These are phyloP conservation scores for Trachythela sp. DNA, from an alignment of 64 coral and sea anemone genomes.

Conservation along the genomic window DNA sequence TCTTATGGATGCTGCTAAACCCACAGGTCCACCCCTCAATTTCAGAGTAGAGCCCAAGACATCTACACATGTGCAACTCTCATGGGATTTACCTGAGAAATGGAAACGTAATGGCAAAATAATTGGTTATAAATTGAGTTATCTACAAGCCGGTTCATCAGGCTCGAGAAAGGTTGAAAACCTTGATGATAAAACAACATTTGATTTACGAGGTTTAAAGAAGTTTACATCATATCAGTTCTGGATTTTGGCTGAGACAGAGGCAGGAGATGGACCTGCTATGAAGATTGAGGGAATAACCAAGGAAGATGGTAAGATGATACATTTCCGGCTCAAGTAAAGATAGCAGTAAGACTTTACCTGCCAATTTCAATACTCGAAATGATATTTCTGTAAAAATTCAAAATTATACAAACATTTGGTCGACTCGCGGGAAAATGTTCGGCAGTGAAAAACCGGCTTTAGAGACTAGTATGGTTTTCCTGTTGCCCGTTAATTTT, in stretches of 20 bases:
- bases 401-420: no score
- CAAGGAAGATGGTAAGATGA: neutral
- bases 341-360: no score
- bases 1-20: neutral
- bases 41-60: neutral
- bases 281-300: neutral
- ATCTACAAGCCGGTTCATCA: neutral
- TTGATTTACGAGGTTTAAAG: neutral
- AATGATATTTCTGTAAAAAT: no score
- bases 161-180: neutral
- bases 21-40: neutral
- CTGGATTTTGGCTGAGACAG: neutral
- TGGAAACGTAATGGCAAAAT: conserved; percentile 12
- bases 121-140: neutral
- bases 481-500: no score
- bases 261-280: neutral
- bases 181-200: neutral
- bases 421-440: no score
- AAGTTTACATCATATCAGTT: neutral
- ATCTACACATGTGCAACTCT: neutral
- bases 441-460: no score
- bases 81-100: neutral
- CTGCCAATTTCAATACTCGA: no score
- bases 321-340: no score
- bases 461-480: no score